Evolutionary conservation across 2,797 vertebrate genomes (phyloP).

Genomic region (Pogoniulus pusillus): DNA sequence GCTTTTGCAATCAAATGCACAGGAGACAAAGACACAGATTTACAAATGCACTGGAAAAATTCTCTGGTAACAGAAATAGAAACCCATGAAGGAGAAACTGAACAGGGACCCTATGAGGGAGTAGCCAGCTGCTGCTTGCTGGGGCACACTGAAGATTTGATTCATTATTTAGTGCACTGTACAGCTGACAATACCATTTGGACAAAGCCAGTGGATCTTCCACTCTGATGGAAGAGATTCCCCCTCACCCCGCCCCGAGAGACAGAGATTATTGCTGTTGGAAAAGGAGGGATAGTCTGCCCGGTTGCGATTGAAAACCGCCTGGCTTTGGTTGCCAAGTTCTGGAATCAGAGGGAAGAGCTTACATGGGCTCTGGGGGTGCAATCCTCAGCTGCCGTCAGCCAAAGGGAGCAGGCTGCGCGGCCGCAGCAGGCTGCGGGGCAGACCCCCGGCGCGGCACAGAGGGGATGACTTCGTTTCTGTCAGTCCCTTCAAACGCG

Average conservation of each 20-base stretch:
- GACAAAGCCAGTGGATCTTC: slow-evolving; percentile 27
- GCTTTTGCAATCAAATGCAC: not conserved
- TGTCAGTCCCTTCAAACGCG: not conserved
- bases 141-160: not conserved
- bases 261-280: slow-evolving; percentile 40
- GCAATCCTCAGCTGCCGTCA: slow-evolving; percentile 19
- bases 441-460: not conserved
- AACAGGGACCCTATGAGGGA: not conserved
- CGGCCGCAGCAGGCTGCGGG: not conserved
- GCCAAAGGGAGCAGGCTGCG: not conserved
- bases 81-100: not conserved
- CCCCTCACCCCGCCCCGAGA: not conserved
- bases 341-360: slow-evolving; percentile 60
- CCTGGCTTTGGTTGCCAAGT: slow-evolving; percentile 39
- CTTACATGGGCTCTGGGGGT: slow-evolving; percentile 16
- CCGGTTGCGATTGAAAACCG: not conserved
- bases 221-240: slow-evolving; percentile 30
- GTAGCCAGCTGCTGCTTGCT: not conserved
- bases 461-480: not conserved
- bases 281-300: slow-evolving; percentile 44
- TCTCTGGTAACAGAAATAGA: not conserved
- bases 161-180: slow-evolving; percentile 23
- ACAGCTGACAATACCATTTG: slow-evolving; percentile 6
- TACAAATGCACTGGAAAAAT: not conserved
- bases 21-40: not conserved